These are phyloP conservation scores for Lucilia sericata DNA, from an alignment of 1,140 invertebrate genomes.

Conservation along the genomic window DNA sequence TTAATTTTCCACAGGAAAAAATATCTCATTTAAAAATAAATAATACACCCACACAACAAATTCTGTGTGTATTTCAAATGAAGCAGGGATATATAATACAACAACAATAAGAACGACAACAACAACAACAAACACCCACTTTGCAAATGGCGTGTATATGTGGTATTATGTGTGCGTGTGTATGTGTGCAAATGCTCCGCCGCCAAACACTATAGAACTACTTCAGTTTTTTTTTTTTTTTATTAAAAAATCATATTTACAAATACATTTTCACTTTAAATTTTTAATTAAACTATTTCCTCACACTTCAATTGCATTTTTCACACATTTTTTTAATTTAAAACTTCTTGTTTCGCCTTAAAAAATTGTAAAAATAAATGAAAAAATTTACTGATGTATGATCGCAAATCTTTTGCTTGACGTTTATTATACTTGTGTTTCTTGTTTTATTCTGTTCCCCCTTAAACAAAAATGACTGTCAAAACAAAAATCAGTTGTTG, in stretches of 20 bases:
- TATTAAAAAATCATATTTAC: slow-evolving; percentile 10
- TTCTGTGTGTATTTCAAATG: neutral
- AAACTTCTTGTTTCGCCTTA: neutral
- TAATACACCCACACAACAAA: slow-evolving; percentile 21
- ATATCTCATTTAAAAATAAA: slow-evolving; percentile 7
- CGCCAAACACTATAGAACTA: neutral
- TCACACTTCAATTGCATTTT: neutral
- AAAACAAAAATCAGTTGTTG: slow-evolving; percentile 40
- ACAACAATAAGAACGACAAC: neutral
- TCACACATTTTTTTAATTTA: neutral
- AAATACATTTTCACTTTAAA: neutral
- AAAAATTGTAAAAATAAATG: neutral
- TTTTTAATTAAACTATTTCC: neutral
- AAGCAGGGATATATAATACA: slow-evolving; percentile 20
- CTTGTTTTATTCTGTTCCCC: slow-evolving; percentile 39
- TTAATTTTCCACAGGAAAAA: neutral
- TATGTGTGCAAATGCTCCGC: neutral
- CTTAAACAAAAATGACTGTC: slow-evolving; percentile 1
- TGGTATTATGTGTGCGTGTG: neutral
- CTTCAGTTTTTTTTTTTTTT: neutral
- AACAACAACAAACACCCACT: slow-evolving; percentile 40
- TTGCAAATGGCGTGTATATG: slow-evolving; percentile 33
- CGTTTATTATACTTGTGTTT: slow-evolving; percentile 45
- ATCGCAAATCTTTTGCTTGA: slow-evolving; percentile 43
- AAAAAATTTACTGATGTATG: slow-evolving; percentile 29